phyloP scores from a whole-genome alignment of 2,797 vertebrate genomes.

The Gymnothorax javanicus region DNA sequence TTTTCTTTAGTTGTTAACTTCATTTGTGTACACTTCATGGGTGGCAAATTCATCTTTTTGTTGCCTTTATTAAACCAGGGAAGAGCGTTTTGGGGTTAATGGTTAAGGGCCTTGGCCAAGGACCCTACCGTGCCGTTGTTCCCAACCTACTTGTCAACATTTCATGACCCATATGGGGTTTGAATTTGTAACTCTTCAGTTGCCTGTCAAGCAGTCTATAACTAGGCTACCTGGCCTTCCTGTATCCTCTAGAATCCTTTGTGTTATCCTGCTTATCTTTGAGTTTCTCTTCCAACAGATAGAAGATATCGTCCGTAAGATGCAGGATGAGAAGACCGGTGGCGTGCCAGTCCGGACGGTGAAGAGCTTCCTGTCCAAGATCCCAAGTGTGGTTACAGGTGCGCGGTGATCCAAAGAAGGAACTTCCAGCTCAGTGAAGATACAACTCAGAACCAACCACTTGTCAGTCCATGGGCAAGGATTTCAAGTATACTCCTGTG shows the following conservation, averaged over 20 bases:
- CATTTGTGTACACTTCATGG: neutral
- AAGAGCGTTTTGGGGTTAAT: too few relatives aligned
- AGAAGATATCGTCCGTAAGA: slow-evolving; percentile 88
- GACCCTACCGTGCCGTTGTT: too few relatives aligned
- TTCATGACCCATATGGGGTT: too few relatives aligned
- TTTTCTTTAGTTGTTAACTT: neutral
- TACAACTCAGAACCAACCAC: neutral
- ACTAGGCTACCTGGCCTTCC: too few relatives aligned
- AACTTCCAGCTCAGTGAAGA: neutral
- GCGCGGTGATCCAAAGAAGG: slow-evolving; percentile 19
- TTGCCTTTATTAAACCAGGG: too few relatives aligned
- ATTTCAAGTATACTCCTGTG: neutral
- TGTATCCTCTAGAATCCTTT: neutral
- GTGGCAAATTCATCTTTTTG: neutral
- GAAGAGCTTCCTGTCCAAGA: slow-evolving; percentile 99
- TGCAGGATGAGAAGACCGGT: slow-evolving; percentile 94
- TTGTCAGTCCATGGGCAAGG: neutral
- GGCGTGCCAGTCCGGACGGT: slow-evolving; percentile 95
- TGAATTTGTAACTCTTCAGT: too few relatives aligned
- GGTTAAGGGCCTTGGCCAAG: too few relatives aligned
- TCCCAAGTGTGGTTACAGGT: slow-evolving; percentile 97
- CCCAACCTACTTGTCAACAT: too few relatives aligned
- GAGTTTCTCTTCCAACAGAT: slow-evolving; percentile 76
- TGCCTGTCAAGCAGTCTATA: too few relatives aligned
- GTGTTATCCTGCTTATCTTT: slow-evolving; percentile 10